phyloP scores from a whole-genome alignment of 2,113 vertebrate species.

The Cathartes aura region DNA sequence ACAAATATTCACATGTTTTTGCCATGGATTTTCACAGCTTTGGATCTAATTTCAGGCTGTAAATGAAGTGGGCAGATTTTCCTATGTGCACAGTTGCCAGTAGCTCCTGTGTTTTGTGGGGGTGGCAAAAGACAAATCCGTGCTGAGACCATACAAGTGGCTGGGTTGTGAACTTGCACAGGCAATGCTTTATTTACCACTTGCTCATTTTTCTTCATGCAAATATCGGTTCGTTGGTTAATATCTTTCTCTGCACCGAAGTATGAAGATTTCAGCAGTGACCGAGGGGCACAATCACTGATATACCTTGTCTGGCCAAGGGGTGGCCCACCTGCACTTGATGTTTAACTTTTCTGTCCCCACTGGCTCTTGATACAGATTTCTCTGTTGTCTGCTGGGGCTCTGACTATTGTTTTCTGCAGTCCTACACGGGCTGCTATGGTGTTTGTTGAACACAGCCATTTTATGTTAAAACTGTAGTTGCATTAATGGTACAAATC shows the following conservation, averaged over 20 bases:
- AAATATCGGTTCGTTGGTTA: background rate
- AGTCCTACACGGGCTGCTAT: background rate
- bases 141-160: background rate
- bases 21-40: background rate
- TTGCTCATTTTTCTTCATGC: background rate
- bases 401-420: background rate
- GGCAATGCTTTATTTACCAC: background rate
- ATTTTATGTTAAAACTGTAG: background rate
- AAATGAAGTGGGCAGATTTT: conserved; percentile 25
- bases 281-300: background rate
- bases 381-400: background rate
- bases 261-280: background rate
- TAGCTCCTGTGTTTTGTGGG: background rate
- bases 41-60: conserved; percentile 3
- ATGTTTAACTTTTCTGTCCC: background rate
- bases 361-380: background rate
- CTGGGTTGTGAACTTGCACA: background rate
- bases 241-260: background rate
- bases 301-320: background rate
- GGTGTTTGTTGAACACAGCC: background rate
- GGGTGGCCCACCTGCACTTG: background rate
- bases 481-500: background rate
- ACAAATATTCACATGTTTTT: background rate
- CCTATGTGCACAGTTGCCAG: background rate
- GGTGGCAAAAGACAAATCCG: background rate